Evolutionary conservation across 1,140 invertebrate species (phyloP).

Genomic region (Acromyrmex charruanus): DNA sequence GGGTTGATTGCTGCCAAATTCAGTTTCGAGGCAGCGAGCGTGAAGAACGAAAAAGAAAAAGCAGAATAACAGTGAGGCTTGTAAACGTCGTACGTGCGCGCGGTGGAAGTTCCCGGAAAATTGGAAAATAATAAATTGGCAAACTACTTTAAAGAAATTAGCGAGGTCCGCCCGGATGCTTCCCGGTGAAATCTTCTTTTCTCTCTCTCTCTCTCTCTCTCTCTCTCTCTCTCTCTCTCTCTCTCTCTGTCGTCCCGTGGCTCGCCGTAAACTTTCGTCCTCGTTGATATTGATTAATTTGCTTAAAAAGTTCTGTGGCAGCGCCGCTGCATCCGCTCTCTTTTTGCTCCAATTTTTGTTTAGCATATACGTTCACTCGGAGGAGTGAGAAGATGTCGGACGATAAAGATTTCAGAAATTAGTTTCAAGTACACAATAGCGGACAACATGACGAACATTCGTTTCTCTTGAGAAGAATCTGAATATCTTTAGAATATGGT

Average conservation of each 20-base stretch:
- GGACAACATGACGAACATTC: not conserved
- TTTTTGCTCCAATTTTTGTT: conserved; percentile 58
- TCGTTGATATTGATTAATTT: conserved; percentile 82
- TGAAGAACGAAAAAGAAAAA: conserved; percentile 68
- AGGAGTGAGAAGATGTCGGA: conserved; percentile 15
- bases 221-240: conserved; percentile 19
- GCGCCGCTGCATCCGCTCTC: conserved; percentile 48
- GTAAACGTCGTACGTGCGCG: conserved; percentile 61
- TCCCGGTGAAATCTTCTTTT: conserved; percentile 70
- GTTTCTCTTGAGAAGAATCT: not conserved
- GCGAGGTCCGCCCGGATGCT: conserved; percentile 76
- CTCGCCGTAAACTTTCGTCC: conserved; percentile 77
- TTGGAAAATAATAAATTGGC: conserved; percentile 84
- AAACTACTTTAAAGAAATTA: conserved; percentile 84
- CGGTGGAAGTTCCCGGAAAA: conserved; percentile 74
- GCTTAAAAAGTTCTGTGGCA: conserved; percentile 78
- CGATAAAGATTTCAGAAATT: conserved; percentile 60
- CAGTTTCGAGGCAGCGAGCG: conserved; percentile 49
- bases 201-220: conserved; percentile 19
- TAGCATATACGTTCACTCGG: conserved; percentile 15
- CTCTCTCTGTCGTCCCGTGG: conserved; percentile 32
- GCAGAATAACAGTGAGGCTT: conserved; percentile 66
- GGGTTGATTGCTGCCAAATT: conserved; percentile 44
- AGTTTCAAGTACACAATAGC: conserved; percentile 33
- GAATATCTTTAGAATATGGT: not conserved